Base-by-base conservation (phyloP, 1,140 invertebrate species). In the Pseudoatta argentina region DNA sequence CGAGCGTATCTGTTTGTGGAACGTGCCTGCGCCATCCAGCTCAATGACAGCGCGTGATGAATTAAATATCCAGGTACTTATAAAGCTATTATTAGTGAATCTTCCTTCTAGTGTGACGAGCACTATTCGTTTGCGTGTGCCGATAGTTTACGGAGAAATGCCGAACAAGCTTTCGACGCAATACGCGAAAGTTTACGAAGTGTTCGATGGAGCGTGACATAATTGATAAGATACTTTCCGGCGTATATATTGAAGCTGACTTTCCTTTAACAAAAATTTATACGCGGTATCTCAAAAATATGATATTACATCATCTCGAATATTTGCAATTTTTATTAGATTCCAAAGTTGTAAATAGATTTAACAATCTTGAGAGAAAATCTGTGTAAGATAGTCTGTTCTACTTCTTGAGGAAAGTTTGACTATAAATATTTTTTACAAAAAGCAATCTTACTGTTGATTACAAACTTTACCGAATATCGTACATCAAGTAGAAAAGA, bases 61-160 rank as follows among this genome's bases (percentile, higher is more conserved):
- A 82, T 82, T 82, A 82, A 82, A 82, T 82, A 82, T 82, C 79
- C 67, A 73, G 67, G 24, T 34, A 55, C 79, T 82, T 82, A 73
- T 82, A 82, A 79, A 82, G 79, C 79, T 61, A 53, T 82, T 69
- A 82, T 82, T 82, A 59, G 53, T 44, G 16, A 59, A 24, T 59
- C 14, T 61, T 51, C 66, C n/a, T 16, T 34, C 44, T 44, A 55
- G 14, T 12, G 21, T 21, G 53, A 72, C 63, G 30, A 27, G 61
- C 27, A 14, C n/a, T 59, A 82, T 82, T 78, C 53, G 39, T 63
- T 66, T 44, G 78, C 64, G 34, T 51, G 34, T 81, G 64, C 64
- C 78, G 78, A 69, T 71, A 16, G 21, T 79, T 64, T 64, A 6
- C 14, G 61, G n/a, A 67, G 27, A 69, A 67, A 69, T 21, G 5